Evolutionary conservation across 2,888 invertebrate genomes (phyloP), one percentile per base, ranked within the genome.

Genomic region (Scotopteryx bipunctaria): DNA sequence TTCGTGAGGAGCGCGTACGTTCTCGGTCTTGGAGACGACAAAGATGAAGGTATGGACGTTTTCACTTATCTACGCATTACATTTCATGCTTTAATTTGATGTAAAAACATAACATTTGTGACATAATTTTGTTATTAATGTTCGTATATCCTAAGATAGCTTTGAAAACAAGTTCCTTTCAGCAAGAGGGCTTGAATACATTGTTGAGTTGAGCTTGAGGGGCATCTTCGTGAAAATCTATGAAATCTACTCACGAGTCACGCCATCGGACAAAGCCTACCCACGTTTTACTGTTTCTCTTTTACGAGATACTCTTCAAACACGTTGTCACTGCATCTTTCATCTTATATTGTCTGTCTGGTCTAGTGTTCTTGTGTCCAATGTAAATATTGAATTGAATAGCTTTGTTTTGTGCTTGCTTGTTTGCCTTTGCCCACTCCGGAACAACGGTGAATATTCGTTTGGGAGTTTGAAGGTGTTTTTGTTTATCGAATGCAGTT

Each of bases 1-100:
- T 79, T 90, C 37, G 65, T 89, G 63, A 81, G 89, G 55, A 81
- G 87, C 64, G 86, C 84, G 42, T 80, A 80, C 73, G 70, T 86
- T 66, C 73, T 88, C 31, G 86, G 85, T 36, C 61, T 78, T 53
- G 78, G 73, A 15, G 83, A 50, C 15, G 47, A 48, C 33, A 9
- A 88, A 88, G 85, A 77, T 53, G 85, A 86, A 64, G 86, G 76
- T 76, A 62, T 68, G 73, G 48, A 16, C 29, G 40, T 54, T 47
- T 50, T 17, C 2, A 13, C 1, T 13, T 11, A 6, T 2, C 6
- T 5, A 19, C 19, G n/a, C n/a, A n/a, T n/a, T n/a, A n/a, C n/a
- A n/a, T n/a, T n/a, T n/a, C n/a, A n/a, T n/a, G n/a, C n/a, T n/a
- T n/a, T n/a, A n/a, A n/a, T n/a, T n/a, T n/a, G n/a, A n/a, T n/a